Base-by-base conservation (phyloP, 2,113 vertebrate species). In the Onychostoma macrolepis region DNA sequence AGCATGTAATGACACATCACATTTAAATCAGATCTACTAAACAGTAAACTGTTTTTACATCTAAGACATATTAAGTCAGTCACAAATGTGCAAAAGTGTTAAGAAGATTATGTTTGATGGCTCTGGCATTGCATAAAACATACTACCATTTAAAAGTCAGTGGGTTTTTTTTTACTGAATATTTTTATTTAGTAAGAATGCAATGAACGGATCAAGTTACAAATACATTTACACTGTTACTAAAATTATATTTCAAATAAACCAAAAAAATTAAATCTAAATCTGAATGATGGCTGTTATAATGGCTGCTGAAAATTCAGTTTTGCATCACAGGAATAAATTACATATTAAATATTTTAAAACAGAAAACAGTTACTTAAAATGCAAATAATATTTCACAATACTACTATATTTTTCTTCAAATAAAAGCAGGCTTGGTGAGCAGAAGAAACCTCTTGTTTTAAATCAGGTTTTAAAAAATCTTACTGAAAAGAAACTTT, bases 81-180 rank as follows among this genome's bases (percentile, higher is more conserved):
- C 72, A 75, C 15, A 75, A 3, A 75, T 43, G 21, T 75, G 71
- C 36, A 24, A 33, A 69, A 74, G 71, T 74, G 36, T 74, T 72
- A 41, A 72, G 9, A 72, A 38, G 10, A 74, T 41, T n/a, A n/a
- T 41, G 67, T 69, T 69, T 65, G n/a, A 28, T 65, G 1, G 26
- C 26, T 65, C 61, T 63, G 26, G 26, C 26, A 13, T 19, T 33
- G 15, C 28, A 69, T 69, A 36, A 69, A 69, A 69, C 30, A 33
- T 17, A 67, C 10, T 33, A 33, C 2, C 2, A 30, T 28, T 13
- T 65, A 65, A 65, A 28, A 56, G 50, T 56, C 4, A 12, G 4
- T 6, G 1, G 1, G 28, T 28, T 26, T 63, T 11, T 45, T 50
- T 50, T 17, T 15, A 48, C 19, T 53, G 4, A 53, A 53, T 53